phyloP scores from a whole-genome alignment of 2,888 invertebrate genomes.

The Apamea crenata region DNA sequence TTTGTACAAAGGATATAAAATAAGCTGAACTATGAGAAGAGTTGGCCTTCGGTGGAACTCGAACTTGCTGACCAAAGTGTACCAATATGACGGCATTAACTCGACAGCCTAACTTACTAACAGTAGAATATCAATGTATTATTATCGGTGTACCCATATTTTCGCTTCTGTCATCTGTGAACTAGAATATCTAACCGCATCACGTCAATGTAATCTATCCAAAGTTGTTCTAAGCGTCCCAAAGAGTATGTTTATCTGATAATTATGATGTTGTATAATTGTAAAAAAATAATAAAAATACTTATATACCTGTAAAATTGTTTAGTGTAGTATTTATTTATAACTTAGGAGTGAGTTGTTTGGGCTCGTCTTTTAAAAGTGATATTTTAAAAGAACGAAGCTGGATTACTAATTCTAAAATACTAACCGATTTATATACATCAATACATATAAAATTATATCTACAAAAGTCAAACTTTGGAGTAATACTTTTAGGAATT shows the following conservation, averaged over 20 bases:
- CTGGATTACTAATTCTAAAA: slow-evolving; percentile 79
- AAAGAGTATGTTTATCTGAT: slow-evolving; percentile 88
- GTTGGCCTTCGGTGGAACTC: slow-evolving; percentile 43
- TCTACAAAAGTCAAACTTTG: slow-evolving; percentile 88
- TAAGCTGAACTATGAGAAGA: slow-evolving; percentile 56
- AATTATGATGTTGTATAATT: slow-evolving; percentile 88
- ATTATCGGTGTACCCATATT: slow-evolving; percentile 65
- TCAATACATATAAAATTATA: slow-evolving; percentile 69
- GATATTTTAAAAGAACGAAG: slow-evolving; percentile 86
- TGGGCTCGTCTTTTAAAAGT: slow-evolving; percentile 88
- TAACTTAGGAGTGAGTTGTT: slow-evolving; percentile 77
- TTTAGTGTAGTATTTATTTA: slow-evolving; percentile 89
- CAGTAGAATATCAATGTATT: slow-evolving; percentile 61
- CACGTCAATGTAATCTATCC: slow-evolving; percentile 79
- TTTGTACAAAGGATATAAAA: slow-evolving; percentile 77
- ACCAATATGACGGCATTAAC: slow-evolving; percentile 55
- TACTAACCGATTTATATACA: slow-evolving; percentile 78
- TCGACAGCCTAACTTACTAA: slow-evolving; percentile 64
- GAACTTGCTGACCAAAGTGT: slow-evolving; percentile 60
- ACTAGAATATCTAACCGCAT: slow-evolving; percentile 57
- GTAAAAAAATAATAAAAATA: slow-evolving; percentile 88
- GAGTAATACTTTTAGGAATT: slow-evolving; percentile 67
- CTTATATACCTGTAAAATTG: slow-evolving; percentile 88
- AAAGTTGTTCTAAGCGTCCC: slow-evolving; percentile 88
- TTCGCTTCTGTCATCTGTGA: slow-evolving; percentile 68